Percentiles rank a stretch among this genome's conserved stretches.
Evolutionary conservation across 1,140 invertebrate species (phyloP).

Genomic region (Dicyema japonicum): DNA sequence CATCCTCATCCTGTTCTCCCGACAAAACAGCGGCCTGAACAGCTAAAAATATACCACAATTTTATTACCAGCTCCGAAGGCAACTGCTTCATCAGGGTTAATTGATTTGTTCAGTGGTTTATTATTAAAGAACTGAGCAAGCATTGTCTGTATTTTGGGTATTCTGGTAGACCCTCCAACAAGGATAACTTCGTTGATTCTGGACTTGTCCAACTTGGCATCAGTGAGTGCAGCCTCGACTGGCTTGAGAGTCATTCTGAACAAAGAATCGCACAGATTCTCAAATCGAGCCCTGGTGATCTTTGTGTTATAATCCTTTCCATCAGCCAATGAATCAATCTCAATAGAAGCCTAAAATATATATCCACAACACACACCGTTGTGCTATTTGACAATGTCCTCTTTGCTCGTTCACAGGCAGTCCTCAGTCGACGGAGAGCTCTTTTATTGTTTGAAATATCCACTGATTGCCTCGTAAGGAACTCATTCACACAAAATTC

Average conservation of each 20-base stretch:
- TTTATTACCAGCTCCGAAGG: constrained; percentile 31
- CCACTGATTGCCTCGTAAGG: constrained; percentile 11
- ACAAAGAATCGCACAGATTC: constrained; percentile 24
- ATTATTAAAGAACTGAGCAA: constrained; percentile 17
- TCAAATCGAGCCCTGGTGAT: constrained; percentile 32
- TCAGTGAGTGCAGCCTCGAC: constrained; percentile 22
- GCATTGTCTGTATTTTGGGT: constrained; percentile 30
- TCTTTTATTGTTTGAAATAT: constrained; percentile 8
- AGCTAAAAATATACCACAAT: not conserved
- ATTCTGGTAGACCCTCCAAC: constrained; percentile 3
- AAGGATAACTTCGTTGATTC: constrained; percentile 3
- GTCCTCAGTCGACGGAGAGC: constrained; percentile 24
- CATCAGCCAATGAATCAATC: constrained; percentile 38
- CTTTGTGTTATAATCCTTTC: constrained; percentile 24
- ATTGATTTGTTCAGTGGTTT: constrained; percentile 4
- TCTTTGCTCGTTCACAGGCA: constrained; percentile 31
- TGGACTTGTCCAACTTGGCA: constrained; percentile 3
- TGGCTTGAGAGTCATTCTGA: constrained; percentile 28
- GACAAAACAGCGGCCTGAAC: constrained; percentile 26
- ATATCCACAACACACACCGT: no score
- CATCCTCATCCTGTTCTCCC: constrained; percentile 22
- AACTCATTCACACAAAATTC: constrained; percentile 12
- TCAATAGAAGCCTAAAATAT: constrained; percentile 26
- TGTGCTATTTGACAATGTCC: constrained; percentile 14
- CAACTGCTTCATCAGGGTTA: constrained; percentile 41